phyloP scores from a whole-genome alignment of 1,140 invertebrate species.

The Drosophila novamexicana region DNA sequence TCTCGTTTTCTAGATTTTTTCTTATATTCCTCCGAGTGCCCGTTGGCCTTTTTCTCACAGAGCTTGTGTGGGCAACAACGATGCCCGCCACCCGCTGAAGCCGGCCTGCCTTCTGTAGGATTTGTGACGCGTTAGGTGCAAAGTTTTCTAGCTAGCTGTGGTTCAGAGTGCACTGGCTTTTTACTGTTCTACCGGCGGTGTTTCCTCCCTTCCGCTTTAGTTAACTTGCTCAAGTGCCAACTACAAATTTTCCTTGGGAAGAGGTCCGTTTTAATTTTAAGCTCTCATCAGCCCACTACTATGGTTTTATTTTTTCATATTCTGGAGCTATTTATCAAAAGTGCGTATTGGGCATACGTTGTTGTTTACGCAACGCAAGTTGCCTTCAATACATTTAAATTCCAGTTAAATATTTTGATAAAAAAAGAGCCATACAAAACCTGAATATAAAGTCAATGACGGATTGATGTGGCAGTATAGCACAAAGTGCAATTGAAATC shows the following conservation, averaged over 20 bases:
- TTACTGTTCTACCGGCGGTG: slow-evolving; percentile 21
- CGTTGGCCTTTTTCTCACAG: slow-evolving; percentile 25
- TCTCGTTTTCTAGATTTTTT: neutral
- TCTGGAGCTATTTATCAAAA: too few relatives aligned
- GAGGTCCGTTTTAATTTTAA: slow-evolving; percentile 7
- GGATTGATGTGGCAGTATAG: too few relatives aligned
- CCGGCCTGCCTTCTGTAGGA: slow-evolving; percentile 17
- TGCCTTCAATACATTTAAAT: too few relatives aligned
- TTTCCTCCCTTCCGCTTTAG: slow-evolving; percentile 4
- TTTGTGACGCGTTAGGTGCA: slow-evolving; percentile 61
- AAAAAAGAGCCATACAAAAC: too few relatives aligned
- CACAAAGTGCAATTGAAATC: too few relatives aligned
- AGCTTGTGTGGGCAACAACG: slow-evolving; percentile 21
- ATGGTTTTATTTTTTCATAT: neutral
- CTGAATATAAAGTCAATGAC: too few relatives aligned
- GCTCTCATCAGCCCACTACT: neutral
- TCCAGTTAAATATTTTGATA: too few relatives aligned
- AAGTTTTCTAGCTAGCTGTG: slow-evolving; percentile 59
- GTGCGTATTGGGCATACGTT: too few relatives aligned
- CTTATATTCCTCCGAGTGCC: neutral
- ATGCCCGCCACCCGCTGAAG: slow-evolving; percentile 13
- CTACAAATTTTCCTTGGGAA: slow-evolving; percentile 30
- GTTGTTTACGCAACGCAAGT: too few relatives aligned
- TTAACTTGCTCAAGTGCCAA: slow-evolving; percentile 64
- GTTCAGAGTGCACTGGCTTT: slow-evolving; percentile 54